Evolutionary conservation across 2,797 vertebrate species (phyloP), one percentile per base, ranked within the genome.

Genomic region (Threskiornis aethiopicus): DNA sequence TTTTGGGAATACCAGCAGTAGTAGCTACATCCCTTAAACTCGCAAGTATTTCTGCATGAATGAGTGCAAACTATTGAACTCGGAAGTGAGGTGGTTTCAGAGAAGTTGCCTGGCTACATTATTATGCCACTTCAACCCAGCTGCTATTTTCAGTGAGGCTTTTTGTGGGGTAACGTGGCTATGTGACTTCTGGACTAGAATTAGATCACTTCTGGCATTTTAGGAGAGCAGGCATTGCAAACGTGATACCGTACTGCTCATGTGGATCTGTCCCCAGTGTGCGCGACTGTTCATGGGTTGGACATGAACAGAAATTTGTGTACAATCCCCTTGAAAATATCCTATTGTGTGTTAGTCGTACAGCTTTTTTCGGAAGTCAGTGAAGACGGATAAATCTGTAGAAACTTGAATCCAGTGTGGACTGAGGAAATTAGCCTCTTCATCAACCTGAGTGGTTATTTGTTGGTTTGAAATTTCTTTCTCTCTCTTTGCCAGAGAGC

Each of bases 41-140:
- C 75, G 39, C 17, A 26, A 70, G 66, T 55, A 1, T 92, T 96
- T 95, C 92, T 87, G 78, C 92, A 61, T 89, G 89, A 93, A 92
- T 77, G 89, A 85, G 44, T 42, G 15, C 37, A 46, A 91, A 71
- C 81, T 87, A 5, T 67, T 89, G 87, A 89, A 64, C 67, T 71
- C 6, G 4, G 73, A 80, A 84, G 61, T 47, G n/a, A 67, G 37
- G 46, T 76, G 35, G 13, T 92, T 96, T 89, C 85, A 41, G 78
- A 7, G 31, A 75, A 85, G 64, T 49, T 51, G 20, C 8, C 6
- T 83, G 78, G 12, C 55, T 47, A 2, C 3, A 0, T 41, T 62
- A 11, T 49, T 65, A 14, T 24, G 52, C 67, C 59, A 33, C 51
- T 85, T 89, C 41, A 93, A 31, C 73, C 55, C 54, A 73, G 37